Conservation (phyloP, 2,888 invertebrate genomes). For the Trichopria drosophilae region DNA sequence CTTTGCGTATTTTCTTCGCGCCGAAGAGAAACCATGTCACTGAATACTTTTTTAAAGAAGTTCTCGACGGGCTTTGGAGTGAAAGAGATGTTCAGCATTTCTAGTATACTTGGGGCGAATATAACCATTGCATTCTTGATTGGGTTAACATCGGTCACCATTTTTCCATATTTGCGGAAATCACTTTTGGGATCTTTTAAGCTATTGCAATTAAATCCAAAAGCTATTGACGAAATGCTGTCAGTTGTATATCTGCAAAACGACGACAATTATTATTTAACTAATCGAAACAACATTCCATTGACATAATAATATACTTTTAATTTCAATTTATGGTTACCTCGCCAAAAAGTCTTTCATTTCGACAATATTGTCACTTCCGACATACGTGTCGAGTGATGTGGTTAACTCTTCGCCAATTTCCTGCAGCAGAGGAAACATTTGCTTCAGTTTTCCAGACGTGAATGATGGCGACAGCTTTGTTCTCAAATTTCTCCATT, state of each 20-base stretch:
- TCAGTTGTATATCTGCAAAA: slow-evolving; percentile 15
- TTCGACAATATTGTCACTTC: slow-evolving; percentile 45
- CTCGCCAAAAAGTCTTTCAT: slow-evolving; percentile 8
- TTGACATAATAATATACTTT: too few species aligned
- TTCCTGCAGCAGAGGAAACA: slow-evolving; percentile 38
- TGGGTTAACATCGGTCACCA: too few species aligned
- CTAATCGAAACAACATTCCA: too few species aligned
- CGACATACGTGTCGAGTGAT: slow-evolving; percentile 37
- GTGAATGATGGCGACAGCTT: slow-evolving; percentile 50
- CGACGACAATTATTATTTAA: not conserved
- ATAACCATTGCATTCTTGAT: slow-evolving; percentile 33
- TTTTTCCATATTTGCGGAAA: slow-evolving; percentile 13
- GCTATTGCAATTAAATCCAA: slow-evolving; percentile 18
- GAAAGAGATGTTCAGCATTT: slow-evolving; percentile 30
- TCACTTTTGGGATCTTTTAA: slow-evolving; percentile 5
- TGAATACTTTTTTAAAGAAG: slow-evolving; percentile 48
- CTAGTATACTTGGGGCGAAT: slow-evolving; percentile 34
- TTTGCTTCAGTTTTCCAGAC: slow-evolving; percentile 43
- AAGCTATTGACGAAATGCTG: slow-evolving; percentile 19
- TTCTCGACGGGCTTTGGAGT: slow-evolving; percentile 30
- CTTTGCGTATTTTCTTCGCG: slow-evolving; percentile 41
- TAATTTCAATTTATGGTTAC: too few species aligned
- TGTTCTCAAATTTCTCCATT: slow-evolving; percentile 42
- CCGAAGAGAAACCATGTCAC: slow-evolving; percentile 43
- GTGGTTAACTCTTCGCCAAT: slow-evolving; percentile 33